Evolutionary conservation across 2,797 vertebrate genomes (phyloP), one percentile per base, ranked within the genome.

Genomic region (Halcyon chelicuti): DNA sequence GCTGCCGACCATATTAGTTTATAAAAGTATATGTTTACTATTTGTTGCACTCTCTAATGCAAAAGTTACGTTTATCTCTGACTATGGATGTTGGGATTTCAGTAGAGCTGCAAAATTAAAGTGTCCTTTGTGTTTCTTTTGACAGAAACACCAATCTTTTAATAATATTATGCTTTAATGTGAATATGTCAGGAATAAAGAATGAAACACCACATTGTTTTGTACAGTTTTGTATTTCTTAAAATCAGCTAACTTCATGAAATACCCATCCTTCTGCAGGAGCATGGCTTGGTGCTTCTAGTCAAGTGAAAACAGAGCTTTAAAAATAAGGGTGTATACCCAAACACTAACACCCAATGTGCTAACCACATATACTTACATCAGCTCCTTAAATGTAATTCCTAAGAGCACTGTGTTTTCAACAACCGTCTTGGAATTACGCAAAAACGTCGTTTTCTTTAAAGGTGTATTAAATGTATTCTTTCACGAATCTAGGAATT

Each of bases 21-120:
- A 87, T 90, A 33, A 96, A 95, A 95, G 88, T 86, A 60, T 91
- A 95, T 96, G 94, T 97, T 94, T 97, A 90, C 95, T 97, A 97
- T 97, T 97, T 96, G 95, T 98, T 96, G 90, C 94, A 94, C 85
- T 88, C 78, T 91, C 70, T 96, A 93, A 94, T 94, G 90, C 95
- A 96, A 96, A 94, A 86, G 78, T 94, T 96, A 91, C 96, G 26
- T 96, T 83, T 95, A 97, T 98, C 98, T 98, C 98, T 98, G 98
- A 97, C 94, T 96, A 98, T 98, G 98, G 98, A 98, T 98, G 98
- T 94, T 98, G 98, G 97, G 93, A 95, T 97, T 94, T 97, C 88
- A 94, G 67, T 91, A 70, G 86, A 94, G 86, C 42, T 94, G 54
- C 86, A 94, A 96, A 92, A 55, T 62, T 40, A 82, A 94, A 96